Percentiles rank a stretch among this genome's conserved stretches.
These are phyloP conservation scores for Caenorhabditis macrosperma DNA, from an alignment of 2,888 invertebrate species.

Conservation along the genomic window DNA sequence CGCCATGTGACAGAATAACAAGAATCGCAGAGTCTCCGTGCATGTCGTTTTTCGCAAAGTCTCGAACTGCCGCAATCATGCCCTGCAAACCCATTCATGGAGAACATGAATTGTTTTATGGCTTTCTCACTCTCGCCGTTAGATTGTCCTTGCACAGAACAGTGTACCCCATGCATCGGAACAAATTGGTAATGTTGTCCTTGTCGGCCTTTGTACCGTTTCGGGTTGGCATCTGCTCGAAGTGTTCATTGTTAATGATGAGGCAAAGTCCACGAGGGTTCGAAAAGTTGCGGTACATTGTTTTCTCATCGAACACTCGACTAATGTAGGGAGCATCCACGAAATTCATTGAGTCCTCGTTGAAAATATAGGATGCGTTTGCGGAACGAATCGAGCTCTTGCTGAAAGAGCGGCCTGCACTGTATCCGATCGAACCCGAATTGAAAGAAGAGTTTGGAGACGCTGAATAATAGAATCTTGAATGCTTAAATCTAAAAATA, in stretches of 20 bases:
- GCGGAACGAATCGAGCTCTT: background rate
- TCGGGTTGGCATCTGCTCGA: constrained; percentile 69
- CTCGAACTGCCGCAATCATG: constrained; percentile 62
- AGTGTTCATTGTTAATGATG: constrained; percentile 78
- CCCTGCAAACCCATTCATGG: constrained; percentile 57
- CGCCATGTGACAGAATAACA: constrained; percentile 78
- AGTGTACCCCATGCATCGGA: constrained; percentile 73
- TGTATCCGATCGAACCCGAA: constrained; percentile 41
- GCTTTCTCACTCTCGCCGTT: constrained; percentile 63
- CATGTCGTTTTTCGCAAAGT: constrained; percentile 63
- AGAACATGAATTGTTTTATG: background rate
- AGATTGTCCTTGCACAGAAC: constrained; percentile 71
- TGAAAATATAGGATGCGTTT: constrained; percentile 27
- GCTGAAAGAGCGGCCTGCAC: constrained; percentile 16
- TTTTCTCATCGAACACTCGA: constrained; percentile 46
- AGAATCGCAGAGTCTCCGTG: constrained; percentile 70
- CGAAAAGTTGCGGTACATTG: constrained; percentile 74
- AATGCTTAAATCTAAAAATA: background rate
- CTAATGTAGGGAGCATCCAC: constrained; percentile 42
- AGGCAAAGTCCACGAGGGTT: constrained; percentile 76
- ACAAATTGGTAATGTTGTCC: constrained; percentile 68
- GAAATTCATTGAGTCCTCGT: constrained; percentile 53
- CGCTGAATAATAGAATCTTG: constrained; percentile 14
- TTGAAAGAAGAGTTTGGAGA: constrained; percentile 43
- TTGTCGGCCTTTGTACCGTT: constrained; percentile 70